These are phyloP conservation scores for Parus major DNA, from an alignment of 2,113 vertebrate genomes.

Conservation along the genomic window DNA sequence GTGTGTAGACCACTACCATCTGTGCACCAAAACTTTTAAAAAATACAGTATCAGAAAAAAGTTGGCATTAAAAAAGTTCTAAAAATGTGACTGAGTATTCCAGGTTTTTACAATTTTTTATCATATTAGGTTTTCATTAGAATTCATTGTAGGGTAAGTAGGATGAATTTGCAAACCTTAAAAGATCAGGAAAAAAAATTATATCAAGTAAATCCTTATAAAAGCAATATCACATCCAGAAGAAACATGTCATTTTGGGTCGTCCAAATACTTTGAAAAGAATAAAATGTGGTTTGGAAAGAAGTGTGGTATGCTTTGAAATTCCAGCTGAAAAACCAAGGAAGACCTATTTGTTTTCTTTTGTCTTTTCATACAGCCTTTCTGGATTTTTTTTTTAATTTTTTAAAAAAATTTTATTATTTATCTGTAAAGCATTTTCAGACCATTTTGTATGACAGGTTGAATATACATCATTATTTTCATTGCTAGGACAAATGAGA, in stretches of 20 bases:
- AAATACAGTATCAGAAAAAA: not conserved
- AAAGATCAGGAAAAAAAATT: slow-evolving; percentile 33
- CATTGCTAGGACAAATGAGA: slow-evolving; percentile 39
- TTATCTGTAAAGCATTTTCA: slow-evolving; percentile 39
- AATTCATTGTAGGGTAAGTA: slow-evolving; percentile 13
- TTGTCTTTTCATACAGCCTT: slow-evolving; percentile 10
- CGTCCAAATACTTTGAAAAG: slow-evolving; percentile 56
- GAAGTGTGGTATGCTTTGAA: slow-evolving; percentile 43
- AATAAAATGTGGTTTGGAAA: slow-evolving; percentile 63
- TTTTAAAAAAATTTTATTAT: not conserved
- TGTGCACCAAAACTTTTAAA: not conserved
- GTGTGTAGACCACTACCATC: not conserved
- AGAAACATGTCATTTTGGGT: slow-evolving; percentile 56
- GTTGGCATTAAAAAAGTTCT: not conserved
- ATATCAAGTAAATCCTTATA: slow-evolving; percentile 33
- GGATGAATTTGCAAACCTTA: slow-evolving; percentile 35
- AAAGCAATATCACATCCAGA: slow-evolving; percentile 54
- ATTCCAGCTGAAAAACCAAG: slow-evolving; percentile 51
- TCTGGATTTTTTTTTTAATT: not conserved
- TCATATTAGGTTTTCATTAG: slow-evolving; percentile 40
- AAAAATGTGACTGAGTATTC: not conserved
- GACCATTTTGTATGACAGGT: slow-evolving; percentile 9
- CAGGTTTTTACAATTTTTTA: not conserved
- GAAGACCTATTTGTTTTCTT: slow-evolving; percentile 54
- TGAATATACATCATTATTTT: slow-evolving; percentile 2